Evolutionary conservation across 64 coral and sea anemone species (phyloP).

Genomic region (Astreopora myriophthalma): DNA sequence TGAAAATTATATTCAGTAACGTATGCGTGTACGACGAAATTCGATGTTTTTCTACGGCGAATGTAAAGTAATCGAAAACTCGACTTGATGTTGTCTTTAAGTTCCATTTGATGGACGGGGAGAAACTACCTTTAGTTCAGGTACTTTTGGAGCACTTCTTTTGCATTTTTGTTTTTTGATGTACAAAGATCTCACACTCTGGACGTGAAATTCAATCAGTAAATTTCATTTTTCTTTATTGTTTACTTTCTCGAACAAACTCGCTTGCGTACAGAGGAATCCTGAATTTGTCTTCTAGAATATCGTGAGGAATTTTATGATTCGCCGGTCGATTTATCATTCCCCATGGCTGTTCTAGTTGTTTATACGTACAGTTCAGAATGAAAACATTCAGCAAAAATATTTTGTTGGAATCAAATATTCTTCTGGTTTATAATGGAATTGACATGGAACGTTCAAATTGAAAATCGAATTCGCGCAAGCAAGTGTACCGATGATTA

Average conservation of each 20-base stretch:
- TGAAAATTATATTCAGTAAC: neutral
- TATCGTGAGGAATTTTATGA: no score
- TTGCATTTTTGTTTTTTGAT: neutral
- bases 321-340: neutral
- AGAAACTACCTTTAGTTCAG: conserved; percentile 8
- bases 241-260: no score
- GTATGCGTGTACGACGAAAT: neutral
- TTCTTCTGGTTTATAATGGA: neutral
- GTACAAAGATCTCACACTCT: neutral
- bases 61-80: neutral
- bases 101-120: neutral
- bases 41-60: neutral
- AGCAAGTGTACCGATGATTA: neutral
- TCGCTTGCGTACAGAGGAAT: no score
- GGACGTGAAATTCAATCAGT: neutral
- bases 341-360: neutral
- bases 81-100: neutral
- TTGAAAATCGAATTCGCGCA: neutral
- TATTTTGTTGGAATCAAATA: neutral
- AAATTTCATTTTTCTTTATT: neutral
- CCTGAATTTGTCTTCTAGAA: no score
- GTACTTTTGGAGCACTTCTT: neutral
- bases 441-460: neutral
- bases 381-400: neutral
- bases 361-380: neutral